Evolutionary conservation across 2,113 vertebrate species (phyloP), one percentile per base, ranked within the genome.

Genomic region (Symphodus melops): DNA sequence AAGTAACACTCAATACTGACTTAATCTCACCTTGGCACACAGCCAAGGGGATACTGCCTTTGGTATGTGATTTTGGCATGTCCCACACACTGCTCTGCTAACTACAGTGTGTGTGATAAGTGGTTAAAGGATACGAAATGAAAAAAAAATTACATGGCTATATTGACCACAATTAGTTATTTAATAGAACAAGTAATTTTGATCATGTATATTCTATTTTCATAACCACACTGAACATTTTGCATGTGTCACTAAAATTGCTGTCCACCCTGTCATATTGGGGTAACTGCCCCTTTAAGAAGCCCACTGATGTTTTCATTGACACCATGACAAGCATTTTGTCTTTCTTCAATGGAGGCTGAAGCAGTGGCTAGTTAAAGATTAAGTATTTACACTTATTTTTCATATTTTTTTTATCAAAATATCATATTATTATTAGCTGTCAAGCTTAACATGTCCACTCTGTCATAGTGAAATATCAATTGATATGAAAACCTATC

Each of bases 221-320:
- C n/a, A n/a, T n/a, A n/a, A n/a, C n/a, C n/a, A n/a, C n/a, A n/a
- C n/a, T n/a, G n/a, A n/a, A n/a, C n/a, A n/a, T n/a, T n/a, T n/a
- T n/a, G n/a, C n/a, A n/a, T n/a, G n/a, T n/a, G n/a, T 64, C 46
- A 23, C 61, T 49, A 21, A 60, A 60, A 60, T 23, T 39, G n/a
- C 36, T 60, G 57, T 42, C 37, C 37, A 60, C 37, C 37, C 57
- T 14, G 36, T 36, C 44, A 64, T 64, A 36, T 11, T 64, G 44
- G 61, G 61, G 9, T 64, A 49, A 33, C 44, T 33, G 42, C 61
- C 44, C 10, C 23, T 64, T 64, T 64, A 64, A 64, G 57, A 49
- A 64, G 19, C 44, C 1, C 3, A 0, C 25, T 64, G 61, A 64
- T 62, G 60, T 62, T 4, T 19, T 58, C 33, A 58, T 16, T 19